Evolutionary conservation across 2,888 invertebrate genomes (phyloP).

Genomic region (Stenchaetothrips biformis): DNA sequence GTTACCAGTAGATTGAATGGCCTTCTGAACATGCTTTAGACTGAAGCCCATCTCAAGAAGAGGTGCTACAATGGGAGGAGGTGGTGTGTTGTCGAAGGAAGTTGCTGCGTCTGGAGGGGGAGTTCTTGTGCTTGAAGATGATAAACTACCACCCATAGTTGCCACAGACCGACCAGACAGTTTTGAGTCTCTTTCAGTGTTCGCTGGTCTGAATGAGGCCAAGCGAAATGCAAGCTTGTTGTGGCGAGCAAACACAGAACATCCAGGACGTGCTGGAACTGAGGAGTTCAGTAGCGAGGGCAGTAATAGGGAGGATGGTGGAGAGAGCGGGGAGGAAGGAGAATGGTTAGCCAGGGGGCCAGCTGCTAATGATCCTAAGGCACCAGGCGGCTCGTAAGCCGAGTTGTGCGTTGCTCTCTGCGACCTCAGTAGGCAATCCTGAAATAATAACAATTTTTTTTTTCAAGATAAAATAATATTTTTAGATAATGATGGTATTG

Average conservation of each 20-base stretch:
- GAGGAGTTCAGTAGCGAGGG: background rate
- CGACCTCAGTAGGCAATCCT: background rate
- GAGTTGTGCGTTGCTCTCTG: conserved; percentile 11
- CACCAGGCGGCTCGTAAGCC: background rate
- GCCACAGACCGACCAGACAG: background rate
- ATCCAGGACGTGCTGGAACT: background rate
- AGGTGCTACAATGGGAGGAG: conserved; percentile 52
- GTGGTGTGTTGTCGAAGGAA: conserved; percentile 40
- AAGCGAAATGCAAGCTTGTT: background rate
- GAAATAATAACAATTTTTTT: conserved; percentile 15
- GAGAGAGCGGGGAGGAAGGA: background rate
- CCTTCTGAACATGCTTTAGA: conserved; percentile 53
- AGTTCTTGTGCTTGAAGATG: background rate
- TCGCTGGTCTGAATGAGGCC: background rate
- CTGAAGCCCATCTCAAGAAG: conserved; percentile 61
- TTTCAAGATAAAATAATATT: too few relatives aligned
- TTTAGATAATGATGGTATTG: too few relatives aligned
- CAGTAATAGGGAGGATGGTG: background rate
- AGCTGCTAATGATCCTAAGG: background rate
- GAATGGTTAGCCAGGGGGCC: background rate
- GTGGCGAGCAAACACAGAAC: background rate
- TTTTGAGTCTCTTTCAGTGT: background rate
- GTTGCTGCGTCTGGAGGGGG: background rate
- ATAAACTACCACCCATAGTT: background rate
- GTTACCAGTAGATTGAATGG: conserved; percentile 52